Conservation (phyloP, 2,888 invertebrate genomes). For the Limenitis camilla region DNA sequence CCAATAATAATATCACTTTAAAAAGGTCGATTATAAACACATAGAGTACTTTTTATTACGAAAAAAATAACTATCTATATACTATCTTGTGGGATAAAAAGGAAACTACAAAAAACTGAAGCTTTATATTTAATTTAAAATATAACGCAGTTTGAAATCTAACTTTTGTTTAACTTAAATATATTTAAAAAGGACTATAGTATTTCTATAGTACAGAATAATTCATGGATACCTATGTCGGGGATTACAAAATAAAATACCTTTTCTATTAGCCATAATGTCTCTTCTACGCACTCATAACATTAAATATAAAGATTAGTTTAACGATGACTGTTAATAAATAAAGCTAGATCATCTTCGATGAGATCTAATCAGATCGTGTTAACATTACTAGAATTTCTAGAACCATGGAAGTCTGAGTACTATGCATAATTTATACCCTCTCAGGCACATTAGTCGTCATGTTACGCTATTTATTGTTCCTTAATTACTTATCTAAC, state of each 20-base stretch:
- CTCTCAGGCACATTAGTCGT: conserved; percentile 54
- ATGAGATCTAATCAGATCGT: conserved; percentile 63
- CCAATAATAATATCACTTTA: too few relatives aligned
- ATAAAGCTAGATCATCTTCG: conserved; percentile 56
- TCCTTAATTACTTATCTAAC: conserved; percentile 53
- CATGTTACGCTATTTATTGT: conserved; percentile 60
- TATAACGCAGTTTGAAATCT: too few relatives aligned
- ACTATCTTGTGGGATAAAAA: too few relatives aligned
- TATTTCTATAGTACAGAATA: neutral
- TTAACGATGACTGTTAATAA: conserved; percentile 55
- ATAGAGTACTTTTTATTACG: too few relatives aligned
- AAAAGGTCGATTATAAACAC: too few relatives aligned
- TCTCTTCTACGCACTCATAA: conserved; percentile 9
- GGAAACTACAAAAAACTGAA: too few relatives aligned
- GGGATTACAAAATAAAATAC: neutral
- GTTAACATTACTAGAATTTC: conserved; percentile 60
- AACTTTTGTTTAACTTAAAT: too few relatives aligned
- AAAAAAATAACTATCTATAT: too few relatives aligned
- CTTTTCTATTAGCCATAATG: conserved; percentile 5
- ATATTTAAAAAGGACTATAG: too few relatives aligned
- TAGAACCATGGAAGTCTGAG: conserved; percentile 12
- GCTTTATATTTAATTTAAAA: too few relatives aligned
- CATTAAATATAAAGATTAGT: conserved; percentile 34
- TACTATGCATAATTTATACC: conserved; percentile 36
- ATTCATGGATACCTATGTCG: neutral